phyloP scores from a whole-genome alignment of 2,113 vertebrate genomes.

The Diphyllodes magnificus region DNA sequence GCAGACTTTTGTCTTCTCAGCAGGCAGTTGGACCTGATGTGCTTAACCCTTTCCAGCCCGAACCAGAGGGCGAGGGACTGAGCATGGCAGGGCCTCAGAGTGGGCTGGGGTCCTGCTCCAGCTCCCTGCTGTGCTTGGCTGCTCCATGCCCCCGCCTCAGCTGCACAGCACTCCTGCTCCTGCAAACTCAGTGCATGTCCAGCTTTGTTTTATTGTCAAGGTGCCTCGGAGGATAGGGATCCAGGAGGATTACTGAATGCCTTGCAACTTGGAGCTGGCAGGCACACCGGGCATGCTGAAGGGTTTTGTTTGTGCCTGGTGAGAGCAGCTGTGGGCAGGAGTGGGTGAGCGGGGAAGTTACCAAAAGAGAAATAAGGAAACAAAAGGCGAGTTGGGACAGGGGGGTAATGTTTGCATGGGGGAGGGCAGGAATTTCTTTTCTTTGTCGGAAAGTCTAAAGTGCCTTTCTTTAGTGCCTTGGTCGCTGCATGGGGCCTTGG shows the following conservation, averaged over 20 bases:
- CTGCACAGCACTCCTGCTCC: not conserved
- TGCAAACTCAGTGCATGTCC: not conserved
- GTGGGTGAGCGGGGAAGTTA: constrained; percentile 16
- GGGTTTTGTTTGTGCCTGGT: constrained; percentile 37
- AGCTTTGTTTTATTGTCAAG: not conserved
- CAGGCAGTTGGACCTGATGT: not conserved
- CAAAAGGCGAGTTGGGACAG: not conserved
- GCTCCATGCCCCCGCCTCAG: not conserved
- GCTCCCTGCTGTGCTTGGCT: not conserved
- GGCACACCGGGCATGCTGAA: not conserved
- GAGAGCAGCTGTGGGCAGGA: constrained; percentile 38
- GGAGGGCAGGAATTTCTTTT: constrained; percentile 54
- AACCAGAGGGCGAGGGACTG: not conserved
- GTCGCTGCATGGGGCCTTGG: constrained; percentile 59
- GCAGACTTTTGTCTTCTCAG: constrained; percentile 54
- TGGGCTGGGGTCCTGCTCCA: not conserved
- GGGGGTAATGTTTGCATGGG: constrained; percentile 41
- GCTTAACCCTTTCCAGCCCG: constrained; percentile 32
- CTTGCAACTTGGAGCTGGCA: not conserved
- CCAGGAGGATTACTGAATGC: not conserved
- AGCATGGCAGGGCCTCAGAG: not conserved
- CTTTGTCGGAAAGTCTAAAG: constrained; percentile 50
- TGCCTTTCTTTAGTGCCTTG: constrained; percentile 44
- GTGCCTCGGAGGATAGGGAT: not conserved
- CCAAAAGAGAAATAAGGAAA: constrained; percentile 39